phyloP scores from a whole-genome alignment of 2,113 vertebrate species.

The Lophochroa leadbeateri region DNA sequence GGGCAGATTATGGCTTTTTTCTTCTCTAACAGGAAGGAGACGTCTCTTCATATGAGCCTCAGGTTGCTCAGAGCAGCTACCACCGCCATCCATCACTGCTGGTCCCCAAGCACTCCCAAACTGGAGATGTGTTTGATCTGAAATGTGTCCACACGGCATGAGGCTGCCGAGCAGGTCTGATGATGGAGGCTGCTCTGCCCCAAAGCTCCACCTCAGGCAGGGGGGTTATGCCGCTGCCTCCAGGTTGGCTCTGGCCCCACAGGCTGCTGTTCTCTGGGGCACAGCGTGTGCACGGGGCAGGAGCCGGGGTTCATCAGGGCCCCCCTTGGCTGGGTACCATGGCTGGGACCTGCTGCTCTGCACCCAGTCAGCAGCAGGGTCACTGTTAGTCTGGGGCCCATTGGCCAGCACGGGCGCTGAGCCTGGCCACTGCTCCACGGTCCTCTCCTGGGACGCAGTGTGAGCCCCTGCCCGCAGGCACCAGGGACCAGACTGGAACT shows the following conservation, averaged over 20 bases:
- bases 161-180: neutral
- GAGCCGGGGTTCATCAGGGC: neutral
- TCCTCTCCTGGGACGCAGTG: neutral
- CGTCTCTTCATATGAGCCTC: neutral
- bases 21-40: neutral
- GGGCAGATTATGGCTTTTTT: neutral
- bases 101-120: neutral
- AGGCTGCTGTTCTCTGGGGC: neutral
- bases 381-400: neutral
- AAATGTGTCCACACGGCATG: neutral
- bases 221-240: neutral
- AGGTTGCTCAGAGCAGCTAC: neutral
- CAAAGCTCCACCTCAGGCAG: neutral
- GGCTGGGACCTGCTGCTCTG: neutral
- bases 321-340: neutral
- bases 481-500: rapidly evolving
- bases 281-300: neutral
- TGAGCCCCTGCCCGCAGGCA: neutral
- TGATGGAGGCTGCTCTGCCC: neutral
- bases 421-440: rapidly evolving
- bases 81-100: neutral
- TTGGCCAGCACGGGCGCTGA: neutral
- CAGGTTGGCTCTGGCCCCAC: neutral
- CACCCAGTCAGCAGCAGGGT: neutral
- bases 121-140: neutral